Conservation (phyloP, 2,113 vertebrate genomes). For the Brachypodius melanocephalos region DNA sequence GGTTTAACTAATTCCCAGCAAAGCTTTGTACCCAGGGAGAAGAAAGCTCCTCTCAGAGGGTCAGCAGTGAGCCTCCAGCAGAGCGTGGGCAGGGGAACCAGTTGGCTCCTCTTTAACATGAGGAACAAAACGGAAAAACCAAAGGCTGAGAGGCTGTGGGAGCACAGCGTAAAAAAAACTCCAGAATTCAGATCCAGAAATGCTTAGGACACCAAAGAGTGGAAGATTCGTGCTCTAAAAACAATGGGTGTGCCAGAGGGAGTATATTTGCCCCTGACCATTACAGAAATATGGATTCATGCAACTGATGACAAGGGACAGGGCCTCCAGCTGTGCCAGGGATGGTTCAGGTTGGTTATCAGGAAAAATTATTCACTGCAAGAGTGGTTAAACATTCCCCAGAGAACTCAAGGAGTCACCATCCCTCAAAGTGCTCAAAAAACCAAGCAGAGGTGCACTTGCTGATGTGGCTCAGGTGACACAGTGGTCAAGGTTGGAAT, state of each 20-base stretch:
- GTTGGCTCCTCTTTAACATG: not conserved
- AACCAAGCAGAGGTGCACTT: not conserved
- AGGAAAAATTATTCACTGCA: not conserved
- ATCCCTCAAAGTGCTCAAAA: not conserved
- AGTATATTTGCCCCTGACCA: not conserved
- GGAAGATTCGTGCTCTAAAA: not conserved
- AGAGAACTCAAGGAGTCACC: not conserved
- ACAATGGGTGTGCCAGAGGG: not conserved
- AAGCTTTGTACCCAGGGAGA: not conserved
- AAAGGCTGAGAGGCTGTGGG: not conserved
- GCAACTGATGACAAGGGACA: not conserved
- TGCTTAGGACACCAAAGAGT: not conserved
- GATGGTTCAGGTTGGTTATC: not conserved
- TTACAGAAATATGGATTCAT: rapidly evolving
- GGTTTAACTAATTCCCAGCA: not conserved
- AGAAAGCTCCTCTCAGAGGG: not conserved
- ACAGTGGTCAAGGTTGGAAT: rapidly evolving
- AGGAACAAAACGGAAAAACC: not conserved
- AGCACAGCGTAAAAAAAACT: rapidly evolving
- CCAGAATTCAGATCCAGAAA: not conserved
- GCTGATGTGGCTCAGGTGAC: not conserved
- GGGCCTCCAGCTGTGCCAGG: not conserved
- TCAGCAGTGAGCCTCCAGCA: not conserved
- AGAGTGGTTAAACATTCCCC: not conserved
- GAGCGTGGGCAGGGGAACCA: not conserved